Conservation (phyloP, 2,797 vertebrate species). For the Petrocephalus sullivani region DNA sequence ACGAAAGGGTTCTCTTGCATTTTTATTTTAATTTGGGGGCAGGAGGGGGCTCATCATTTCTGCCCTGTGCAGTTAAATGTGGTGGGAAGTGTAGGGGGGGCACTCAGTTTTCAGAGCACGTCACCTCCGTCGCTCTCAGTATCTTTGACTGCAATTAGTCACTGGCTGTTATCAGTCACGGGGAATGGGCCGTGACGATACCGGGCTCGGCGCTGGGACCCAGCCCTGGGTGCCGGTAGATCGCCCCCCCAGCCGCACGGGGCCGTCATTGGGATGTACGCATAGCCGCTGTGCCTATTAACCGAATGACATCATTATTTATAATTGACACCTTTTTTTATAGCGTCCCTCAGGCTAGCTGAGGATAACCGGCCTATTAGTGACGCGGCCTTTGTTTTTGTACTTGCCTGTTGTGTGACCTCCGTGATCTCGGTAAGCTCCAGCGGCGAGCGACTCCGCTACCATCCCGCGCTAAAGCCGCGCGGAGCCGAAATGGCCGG, state of each 20-base stretch:
- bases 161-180: constrained; percentile 20
- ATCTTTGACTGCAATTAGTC: constrained; percentile 22
- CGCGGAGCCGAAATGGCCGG: background rate
- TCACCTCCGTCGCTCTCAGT: background rate
- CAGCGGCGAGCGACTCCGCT: background rate
- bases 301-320: constrained; percentile 42
- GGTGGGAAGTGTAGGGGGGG: background rate
- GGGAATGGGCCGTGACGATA: constrained; percentile 17
- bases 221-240: constrained; percentile 15
- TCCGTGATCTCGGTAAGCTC: constrained; percentile 16
- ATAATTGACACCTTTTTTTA: constrained; percentile 40
- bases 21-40: background rate
- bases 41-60: background rate
- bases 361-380: constrained; percentile 24
- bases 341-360: constrained; percentile 29
- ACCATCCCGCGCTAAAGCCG: background rate
- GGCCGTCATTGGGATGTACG: constrained; percentile 27
- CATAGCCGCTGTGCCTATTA: constrained; percentile 27
- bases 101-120: background rate
- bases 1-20: background rate
- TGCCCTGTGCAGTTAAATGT: background rate
- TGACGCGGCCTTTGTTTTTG: constrained; percentile 27
- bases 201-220: background rate
- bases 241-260: constrained; percentile 23
- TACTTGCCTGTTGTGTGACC: constrained; percentile 19